phyloP scores from a whole-genome alignment of 2,797 vertebrate genomes.

The Pyrocephalus nanus region DNA sequence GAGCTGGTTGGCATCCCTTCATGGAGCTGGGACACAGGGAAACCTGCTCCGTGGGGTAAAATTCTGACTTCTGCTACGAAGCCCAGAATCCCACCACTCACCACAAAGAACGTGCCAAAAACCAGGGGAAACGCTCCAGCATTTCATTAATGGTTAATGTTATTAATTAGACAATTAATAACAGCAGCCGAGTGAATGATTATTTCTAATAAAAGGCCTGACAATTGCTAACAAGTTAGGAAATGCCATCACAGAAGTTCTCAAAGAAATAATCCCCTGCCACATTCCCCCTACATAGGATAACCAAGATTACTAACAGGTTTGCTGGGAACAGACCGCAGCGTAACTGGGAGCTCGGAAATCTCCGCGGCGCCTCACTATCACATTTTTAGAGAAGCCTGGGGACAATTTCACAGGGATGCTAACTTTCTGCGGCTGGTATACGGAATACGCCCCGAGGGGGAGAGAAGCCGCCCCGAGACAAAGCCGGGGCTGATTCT shows the following conservation, averaged over 20 bases:
- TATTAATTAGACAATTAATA: neutral
- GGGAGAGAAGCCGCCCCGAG: neutral
- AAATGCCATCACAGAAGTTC: conserved; percentile 12
- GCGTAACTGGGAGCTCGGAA: accelerated
- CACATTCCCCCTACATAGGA: neutral
- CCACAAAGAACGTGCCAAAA: neutral
- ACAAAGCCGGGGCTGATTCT: neutral
- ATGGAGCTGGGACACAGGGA: neutral
- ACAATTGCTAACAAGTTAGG: neutral
- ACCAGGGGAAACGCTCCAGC: neutral
- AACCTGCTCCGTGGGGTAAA: neutral
- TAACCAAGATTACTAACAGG: neutral
- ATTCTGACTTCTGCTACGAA: neutral
- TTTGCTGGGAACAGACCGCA: neutral
- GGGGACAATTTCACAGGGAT: neutral
- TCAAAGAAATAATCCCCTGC: neutral
- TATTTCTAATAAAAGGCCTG: neutral
- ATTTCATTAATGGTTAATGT: neutral
- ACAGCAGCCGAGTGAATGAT: neutral
- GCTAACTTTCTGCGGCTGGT: conserved; percentile 15
- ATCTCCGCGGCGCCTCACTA: neutral
- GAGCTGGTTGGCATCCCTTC: neutral
- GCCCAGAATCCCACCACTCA: neutral
- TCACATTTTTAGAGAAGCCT: neutral
- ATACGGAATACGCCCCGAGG: neutral